Evolutionary conservation across 2,888 invertebrate genomes (phyloP), one percentile per base, ranked within the genome.

Genomic region (Pyrochroa serraticornis): DNA sequence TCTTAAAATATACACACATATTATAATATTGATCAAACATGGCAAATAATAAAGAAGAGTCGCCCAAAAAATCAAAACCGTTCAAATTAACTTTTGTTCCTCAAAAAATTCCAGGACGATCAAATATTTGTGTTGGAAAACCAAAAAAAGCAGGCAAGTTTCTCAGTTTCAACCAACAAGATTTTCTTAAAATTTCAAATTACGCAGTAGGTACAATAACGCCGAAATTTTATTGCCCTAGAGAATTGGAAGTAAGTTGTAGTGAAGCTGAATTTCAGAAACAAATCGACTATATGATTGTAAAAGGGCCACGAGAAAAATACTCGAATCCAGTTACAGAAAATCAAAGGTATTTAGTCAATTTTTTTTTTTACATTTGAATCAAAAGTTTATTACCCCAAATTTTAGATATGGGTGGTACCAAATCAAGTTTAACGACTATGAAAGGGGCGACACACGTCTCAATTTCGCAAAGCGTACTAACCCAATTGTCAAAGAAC

Each of bases 1-100:
- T 98, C 97, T 88, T 76, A 7, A 71, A 65, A 34, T 49, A 48
- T 12, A 39, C 8, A 3, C 12, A 9, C n/a, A n/a, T n/a, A n/a
- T n/a, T 12, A 8, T 1, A 34, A 22, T 69, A 72, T 71, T 67
- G 71, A 64, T 68, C 63, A 65, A 69, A 68, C 67, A 64, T 65
- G 58, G 56, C 50, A 31, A 42, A 49, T 6, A 43, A 66, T 36
- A 50, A 41, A 31, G 47, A 60, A 30, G 22, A 50, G n/a, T 41
- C 49, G 38, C 37, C 43, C 9, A 58, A 65, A 46, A 72, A 68
- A 66, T 36, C 41, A 41, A 55, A 62, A 49, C 74, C 75, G 7
- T 78, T 79, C 59, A 75, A 77, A 64, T 53, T 77, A 33, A 75
- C 74, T 67, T 78, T 78, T 64, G 62, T 67, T 3, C 60, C 68